Evolutionary conservation across 1,140 invertebrate species (phyloP).

Genomic region (Calephelis nemesis): DNA sequence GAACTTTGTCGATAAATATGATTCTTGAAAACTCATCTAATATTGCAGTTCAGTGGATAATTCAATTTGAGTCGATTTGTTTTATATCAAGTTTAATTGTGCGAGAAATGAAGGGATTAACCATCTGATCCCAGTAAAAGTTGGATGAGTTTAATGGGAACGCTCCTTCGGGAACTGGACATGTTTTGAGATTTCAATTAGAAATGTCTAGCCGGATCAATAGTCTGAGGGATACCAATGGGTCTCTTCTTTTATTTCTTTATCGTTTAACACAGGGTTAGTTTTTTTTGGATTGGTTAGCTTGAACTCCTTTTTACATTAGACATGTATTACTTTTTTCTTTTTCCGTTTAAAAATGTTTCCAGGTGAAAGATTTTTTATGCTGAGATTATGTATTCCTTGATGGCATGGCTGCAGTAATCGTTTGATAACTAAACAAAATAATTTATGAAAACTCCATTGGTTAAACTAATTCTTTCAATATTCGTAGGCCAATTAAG

Average conservation of each 20-base stretch:
- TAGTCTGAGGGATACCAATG: background rate
- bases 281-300: background rate
- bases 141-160: constrained; percentile 17
- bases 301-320: background rate
- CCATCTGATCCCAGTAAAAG: constrained; percentile 41
- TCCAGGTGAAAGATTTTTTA: no score
- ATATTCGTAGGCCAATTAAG: no score
- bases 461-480: no score
- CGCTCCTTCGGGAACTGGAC: constrained; percentile 2
- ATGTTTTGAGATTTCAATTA: constrained; percentile 15
- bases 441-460: no score
- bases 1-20: constrained; percentile 10
- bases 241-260: background rate
- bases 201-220: constrained; percentile 11
- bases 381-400: no score
- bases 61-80: constrained; percentile 51
- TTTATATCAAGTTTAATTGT: constrained; percentile 69
- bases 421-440: no score
- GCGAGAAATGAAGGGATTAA: constrained; percentile 67
- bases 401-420: no score
- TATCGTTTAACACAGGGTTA: background rate
- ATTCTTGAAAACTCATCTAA: constrained; percentile 14
- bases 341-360: no score
- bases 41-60: constrained; percentile 8
- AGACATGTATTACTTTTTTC: no score